phyloP scores from a whole-genome alignment of 2,797 vertebrate genomes.

The Aulostomus chinensis region DNA sequence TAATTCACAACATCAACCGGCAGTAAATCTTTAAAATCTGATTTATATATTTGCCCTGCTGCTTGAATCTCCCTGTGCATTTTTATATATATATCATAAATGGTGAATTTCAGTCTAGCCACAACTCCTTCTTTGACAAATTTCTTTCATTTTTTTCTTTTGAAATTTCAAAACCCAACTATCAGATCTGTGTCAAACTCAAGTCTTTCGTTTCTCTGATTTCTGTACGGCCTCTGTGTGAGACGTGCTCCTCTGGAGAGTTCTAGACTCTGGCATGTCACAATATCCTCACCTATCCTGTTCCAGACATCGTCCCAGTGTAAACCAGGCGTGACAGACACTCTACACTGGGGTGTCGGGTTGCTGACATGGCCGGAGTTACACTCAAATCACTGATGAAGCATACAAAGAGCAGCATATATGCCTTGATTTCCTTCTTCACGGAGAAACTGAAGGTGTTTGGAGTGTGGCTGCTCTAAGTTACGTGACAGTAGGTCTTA shows the following conservation, averaged over 20 bases:
- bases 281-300: conserved; percentile 56
- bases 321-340: conserved; percentile 68
- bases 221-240: too few species aligned
- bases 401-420: too few species aligned
- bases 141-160: too few species aligned
- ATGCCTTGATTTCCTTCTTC: conserved; percentile 64
- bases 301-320: conserved; percentile 66
- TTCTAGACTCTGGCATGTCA: conserved; percentile 45
- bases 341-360: conserved; percentile 48
- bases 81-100: too few species aligned
- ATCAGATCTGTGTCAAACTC: conserved; percentile 23
- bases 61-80: conserved; percentile 21
- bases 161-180: too few species aligned
- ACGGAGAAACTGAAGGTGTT: conserved; percentile 15
- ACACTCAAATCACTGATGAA: conserved; percentile 63
- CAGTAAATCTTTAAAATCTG: neutral
- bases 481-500: neutral
- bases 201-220: too few species aligned
- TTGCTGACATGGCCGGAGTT: conserved; percentile 55
- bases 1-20: conserved; percentile 2
- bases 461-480: conserved; percentile 14
- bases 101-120: too few species aligned
- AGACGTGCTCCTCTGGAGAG: conserved; percentile 37
- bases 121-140: too few species aligned
- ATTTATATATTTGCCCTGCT: conserved; percentile 11